phyloP scores from a whole-genome alignment of 2,888 invertebrate species.

The Pandemis cinnamomeana region DNA sequence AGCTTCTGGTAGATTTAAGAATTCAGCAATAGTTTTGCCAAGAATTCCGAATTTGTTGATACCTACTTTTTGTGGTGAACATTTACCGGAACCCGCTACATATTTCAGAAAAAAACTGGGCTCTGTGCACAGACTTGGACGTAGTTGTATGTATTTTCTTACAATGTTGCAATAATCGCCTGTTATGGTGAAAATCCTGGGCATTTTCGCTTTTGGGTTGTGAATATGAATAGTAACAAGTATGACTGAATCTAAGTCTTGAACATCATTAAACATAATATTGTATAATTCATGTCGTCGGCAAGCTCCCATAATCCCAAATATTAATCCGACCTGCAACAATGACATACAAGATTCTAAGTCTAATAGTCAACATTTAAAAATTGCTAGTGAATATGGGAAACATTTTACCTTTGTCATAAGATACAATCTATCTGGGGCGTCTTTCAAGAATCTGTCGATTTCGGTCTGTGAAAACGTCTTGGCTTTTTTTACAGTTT shows the following conservation, averaged over 20 bases:
- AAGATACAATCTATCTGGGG: neutral
- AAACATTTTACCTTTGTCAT: neutral
- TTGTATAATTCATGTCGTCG: conserved; percentile 28
- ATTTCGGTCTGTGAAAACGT: neutral
- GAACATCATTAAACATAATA: conserved; percentile 27
- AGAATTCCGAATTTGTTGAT: conserved; percentile 37
- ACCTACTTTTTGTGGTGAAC: conserved; percentile 12
- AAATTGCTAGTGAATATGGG: neutral
- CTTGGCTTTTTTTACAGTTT: neutral
- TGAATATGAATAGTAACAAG: conserved; percentile 9
- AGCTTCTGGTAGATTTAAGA: conserved; percentile 32
- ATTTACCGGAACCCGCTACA: conserved; percentile 10
- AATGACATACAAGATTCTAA: neutral
- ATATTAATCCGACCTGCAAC: conserved; percentile 39
- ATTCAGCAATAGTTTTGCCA: conserved; percentile 37
- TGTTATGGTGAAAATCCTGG: conserved; percentile 29
- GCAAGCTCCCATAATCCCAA: conserved; percentile 38
- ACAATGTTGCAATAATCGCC: conserved; percentile 12
- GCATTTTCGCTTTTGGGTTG: conserved; percentile 25
- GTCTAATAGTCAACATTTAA: neutral
- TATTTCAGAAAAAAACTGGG: conserved; percentile 26
- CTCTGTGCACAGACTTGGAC: conserved; percentile 1
- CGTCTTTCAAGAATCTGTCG: neutral
- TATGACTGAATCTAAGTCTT: conserved; percentile 18
- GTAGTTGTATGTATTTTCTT: conserved; percentile 28